These are phyloP conservation scores for Drosophila kuntzei DNA, from an alignment of 2,888 invertebrate genomes.

Conservation along the genomic window DNA sequence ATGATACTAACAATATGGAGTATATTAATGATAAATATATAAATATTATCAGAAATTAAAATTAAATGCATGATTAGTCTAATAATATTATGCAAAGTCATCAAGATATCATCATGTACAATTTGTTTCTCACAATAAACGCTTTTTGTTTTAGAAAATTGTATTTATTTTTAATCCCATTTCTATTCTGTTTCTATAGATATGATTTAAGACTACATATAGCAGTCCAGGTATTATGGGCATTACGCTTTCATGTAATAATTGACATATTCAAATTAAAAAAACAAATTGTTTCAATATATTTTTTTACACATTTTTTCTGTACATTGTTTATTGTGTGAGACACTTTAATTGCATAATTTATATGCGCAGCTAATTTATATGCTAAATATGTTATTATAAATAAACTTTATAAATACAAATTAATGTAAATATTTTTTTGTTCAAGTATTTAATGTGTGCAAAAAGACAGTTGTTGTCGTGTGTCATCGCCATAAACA, in stretches of 20 bases:
- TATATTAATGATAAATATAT: background rate
- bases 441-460: conserved; percentile 14
- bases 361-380: conserved; percentile 71
- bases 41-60: background rate
- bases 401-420: background rate
- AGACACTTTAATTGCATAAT: conserved; percentile 69
- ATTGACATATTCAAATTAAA: conserved; percentile 31
- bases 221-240: background rate
- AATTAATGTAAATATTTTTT: conserved; percentile 4
- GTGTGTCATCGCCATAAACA: conserved; percentile 54
- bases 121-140: background rate
- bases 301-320: conserved; percentile 20
- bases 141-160: background rate
- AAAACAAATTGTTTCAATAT: conserved; percentile 31
- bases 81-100: background rate
- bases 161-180: background rate
- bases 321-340: background rate
- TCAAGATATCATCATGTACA: background rate
- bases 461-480: conserved; percentile 29
- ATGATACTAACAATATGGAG: background rate
- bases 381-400: conserved; percentile 64
- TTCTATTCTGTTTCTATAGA: background rate
- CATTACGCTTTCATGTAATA: conserved; percentile 7
- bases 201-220: background rate
- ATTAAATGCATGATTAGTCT: background rate